A percentile compares a stretch with the other conserved stretches of the same genome.
These are phyloP conservation scores for Dichetophora obliterata DNA, from an alignment of 2,888 invertebrate genomes.

Conservation along the genomic window DNA sequence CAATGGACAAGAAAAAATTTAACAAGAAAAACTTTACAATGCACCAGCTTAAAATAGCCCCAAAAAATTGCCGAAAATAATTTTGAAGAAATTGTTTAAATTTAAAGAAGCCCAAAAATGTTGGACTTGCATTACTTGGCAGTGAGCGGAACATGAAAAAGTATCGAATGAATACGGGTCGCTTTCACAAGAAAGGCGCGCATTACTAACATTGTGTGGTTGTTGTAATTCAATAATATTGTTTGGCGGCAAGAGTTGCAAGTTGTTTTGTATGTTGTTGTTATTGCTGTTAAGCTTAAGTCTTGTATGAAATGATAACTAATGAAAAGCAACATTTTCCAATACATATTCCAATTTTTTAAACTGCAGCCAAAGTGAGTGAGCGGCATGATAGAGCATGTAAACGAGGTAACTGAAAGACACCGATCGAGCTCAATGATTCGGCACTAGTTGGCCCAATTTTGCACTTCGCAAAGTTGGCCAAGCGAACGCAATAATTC, in stretches of 20 bases:
- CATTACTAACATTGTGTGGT: not conserved
- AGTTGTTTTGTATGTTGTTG: not conserved
- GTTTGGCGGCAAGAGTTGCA: not conserved
- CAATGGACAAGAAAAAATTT: not conserved
- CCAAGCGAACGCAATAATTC: constrained; percentile 59
- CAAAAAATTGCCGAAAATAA: not conserved
- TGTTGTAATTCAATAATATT: constrained; percentile 28
- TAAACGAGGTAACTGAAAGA: no score
- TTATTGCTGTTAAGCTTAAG: not conserved
- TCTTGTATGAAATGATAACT: no score
- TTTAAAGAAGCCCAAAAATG: constrained; percentile 32
- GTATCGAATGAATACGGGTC: constrained; percentile 28
- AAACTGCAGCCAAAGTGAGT: no score
- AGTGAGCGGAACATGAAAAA: not conserved
- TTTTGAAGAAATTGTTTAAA: not conserved
- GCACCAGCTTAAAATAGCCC: constrained; percentile 7
- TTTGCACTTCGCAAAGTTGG: no score
- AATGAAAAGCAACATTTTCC: no score
- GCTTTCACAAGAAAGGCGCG: constrained; percentile 12
- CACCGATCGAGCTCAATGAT: no score
- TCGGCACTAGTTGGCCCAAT: no score
- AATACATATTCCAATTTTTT: no score
- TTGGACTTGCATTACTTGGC: not conserved
- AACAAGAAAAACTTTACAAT: not conserved
- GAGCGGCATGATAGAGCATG: not conserved